These are phyloP conservation scores for Phocoena phocoena DNA, from an alignment of 2,113 vertebrate species.

Conservation along the genomic window DNA sequence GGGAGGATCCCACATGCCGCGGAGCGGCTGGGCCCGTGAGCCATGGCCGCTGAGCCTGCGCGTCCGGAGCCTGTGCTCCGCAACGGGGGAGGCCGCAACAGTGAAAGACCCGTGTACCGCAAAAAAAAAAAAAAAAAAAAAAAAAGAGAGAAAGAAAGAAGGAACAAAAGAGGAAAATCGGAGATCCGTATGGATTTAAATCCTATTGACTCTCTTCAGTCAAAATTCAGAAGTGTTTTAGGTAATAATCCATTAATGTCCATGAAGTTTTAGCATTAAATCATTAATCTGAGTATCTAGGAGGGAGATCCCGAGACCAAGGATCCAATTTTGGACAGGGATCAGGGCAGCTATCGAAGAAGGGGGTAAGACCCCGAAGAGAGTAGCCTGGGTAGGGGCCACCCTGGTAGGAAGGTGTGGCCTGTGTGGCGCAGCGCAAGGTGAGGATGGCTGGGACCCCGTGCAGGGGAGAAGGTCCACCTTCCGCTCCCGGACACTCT, in stretches of 20 bases:
- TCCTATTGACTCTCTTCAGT: background rate
- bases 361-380: background rate
- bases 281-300: background rate
- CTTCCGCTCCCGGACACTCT: background rate
- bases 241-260: background rate
- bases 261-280: background rate
- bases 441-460: background rate
- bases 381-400: background rate
- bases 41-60: too few relatives aligned
- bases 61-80: too few relatives aligned
- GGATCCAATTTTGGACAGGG: background rate
- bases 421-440: rapidly evolving
- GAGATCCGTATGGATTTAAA: background rate
- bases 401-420: background rate
- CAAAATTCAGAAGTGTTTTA: background rate
- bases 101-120: too few relatives aligned
- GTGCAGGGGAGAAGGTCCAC: too few relatives aligned
- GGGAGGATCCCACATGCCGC: too few relatives aligned
- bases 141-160: background rate
- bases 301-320: background rate
- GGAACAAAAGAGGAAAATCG: background rate
- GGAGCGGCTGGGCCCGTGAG: too few relatives aligned
- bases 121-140: background rate
- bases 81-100: too few relatives aligned
- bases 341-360: background rate